Evolutionary conservation across 2,888 invertebrate species (phyloP).

Genomic region (Sarcophaga subvicina): DNA sequence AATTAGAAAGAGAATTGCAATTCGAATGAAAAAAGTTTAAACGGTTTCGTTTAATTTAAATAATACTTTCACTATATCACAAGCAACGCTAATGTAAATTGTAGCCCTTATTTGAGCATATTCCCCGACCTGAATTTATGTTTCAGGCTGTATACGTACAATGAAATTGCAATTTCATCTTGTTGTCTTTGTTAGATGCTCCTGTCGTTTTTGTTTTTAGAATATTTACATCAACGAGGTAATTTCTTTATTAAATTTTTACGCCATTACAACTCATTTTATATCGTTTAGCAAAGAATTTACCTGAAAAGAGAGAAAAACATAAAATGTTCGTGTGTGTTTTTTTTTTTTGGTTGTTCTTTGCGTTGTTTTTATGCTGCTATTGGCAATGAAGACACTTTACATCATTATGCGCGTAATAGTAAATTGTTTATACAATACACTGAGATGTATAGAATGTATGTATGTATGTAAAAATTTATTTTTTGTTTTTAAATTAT

Average conservation of each 20-base stretch:
- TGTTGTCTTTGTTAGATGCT: not conserved
- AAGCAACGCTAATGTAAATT: too few species aligned
- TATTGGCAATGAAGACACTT: slow-evolving; percentile 15
- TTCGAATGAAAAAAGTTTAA: too few species aligned
- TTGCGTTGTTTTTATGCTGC: not conserved
- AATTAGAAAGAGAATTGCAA: too few species aligned
- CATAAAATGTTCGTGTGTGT: not conserved
- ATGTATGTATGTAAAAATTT: not conserved
- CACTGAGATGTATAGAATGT: not conserved
- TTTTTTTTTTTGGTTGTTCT: not conserved
- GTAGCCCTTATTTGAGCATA: not conserved
- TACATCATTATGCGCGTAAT: not conserved
- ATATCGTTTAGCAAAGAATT: not conserved
- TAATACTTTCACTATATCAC: too few species aligned
- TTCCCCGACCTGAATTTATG: not conserved
- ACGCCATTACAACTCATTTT: slow-evolving; percentile 12
- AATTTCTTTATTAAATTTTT: slow-evolving; percentile 27
- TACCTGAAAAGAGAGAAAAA: not conserved
- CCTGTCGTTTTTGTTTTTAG: not conserved
- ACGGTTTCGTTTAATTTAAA: too few species aligned
- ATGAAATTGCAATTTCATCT: not conserved
- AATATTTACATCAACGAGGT: slow-evolving; percentile 12
- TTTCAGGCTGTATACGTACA: not conserved
- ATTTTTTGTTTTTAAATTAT: slow-evolving; percentile 63
- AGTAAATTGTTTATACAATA: slow-evolving; percentile 27